Percentiles rank a stretch among this genome's conserved stretches.
These are phyloP conservation scores for Caenorhabditis angaria DNA, from an alignment of 2,888 invertebrate genomes.

Conservation along the genomic window DNA sequence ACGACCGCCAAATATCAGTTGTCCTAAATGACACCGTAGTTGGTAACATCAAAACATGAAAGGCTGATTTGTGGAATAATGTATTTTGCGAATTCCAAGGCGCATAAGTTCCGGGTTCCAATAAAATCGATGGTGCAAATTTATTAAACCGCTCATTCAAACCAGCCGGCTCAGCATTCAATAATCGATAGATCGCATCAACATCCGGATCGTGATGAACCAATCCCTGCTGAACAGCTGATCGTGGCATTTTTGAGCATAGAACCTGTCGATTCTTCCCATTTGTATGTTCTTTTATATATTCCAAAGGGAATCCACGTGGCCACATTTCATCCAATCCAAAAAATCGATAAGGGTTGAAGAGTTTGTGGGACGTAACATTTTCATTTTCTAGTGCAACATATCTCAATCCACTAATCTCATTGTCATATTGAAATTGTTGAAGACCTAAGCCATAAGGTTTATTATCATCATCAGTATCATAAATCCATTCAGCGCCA, in stretches of 20 bases:
- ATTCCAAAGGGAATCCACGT: constrained; percentile 9
- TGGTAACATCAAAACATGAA: constrained; percentile 54
- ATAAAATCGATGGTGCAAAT: constrained; percentile 47
- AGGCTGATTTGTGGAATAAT: constrained; percentile 49
- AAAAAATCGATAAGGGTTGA: constrained; percentile 5
- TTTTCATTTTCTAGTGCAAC: not conserved
- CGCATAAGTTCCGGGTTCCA: constrained; percentile 45
- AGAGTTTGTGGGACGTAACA: not conserved
- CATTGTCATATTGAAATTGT: constrained; percentile 5
- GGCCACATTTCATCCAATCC: not conserved
- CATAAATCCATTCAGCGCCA: constrained; percentile 14
- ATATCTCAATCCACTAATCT: not conserved
- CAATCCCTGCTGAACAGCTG: constrained; percentile 55
- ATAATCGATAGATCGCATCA: constrained; percentile 44
- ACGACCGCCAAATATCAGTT: constrained; percentile 57
- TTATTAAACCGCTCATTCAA: constrained; percentile 43
- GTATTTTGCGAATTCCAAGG: too few species aligned
- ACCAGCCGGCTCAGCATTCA: constrained; percentile 43
- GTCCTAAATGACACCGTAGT: constrained; percentile 53
- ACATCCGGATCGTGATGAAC: constrained; percentile 54
- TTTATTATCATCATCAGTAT: constrained; percentile 16
- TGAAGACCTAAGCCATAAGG: too few species aligned
- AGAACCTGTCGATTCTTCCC: constrained; percentile 24
- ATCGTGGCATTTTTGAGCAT: constrained; percentile 34
- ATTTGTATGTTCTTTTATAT: constrained; percentile 30